Base-by-base conservation (phyloP, 2,888 invertebrate genomes). In the Melanophora roralis region DNA sequence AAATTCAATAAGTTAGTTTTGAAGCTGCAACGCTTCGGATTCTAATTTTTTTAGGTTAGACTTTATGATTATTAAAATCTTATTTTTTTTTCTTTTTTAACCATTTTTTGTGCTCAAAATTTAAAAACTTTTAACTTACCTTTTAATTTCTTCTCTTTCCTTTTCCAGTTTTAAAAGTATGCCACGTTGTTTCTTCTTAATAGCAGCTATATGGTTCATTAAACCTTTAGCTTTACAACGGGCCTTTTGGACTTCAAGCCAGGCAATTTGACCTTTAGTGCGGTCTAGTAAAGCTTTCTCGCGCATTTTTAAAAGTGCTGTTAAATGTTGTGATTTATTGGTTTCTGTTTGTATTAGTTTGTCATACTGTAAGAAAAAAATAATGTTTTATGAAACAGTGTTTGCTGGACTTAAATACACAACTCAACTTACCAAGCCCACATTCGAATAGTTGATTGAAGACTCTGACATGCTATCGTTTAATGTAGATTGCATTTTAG, bases 291-390 rank as follows among this genome's bases (percentile, higher is more conserved):
- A 87, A 0, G 93, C 92, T 85, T 93, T 93, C 86, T 94, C 94
- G 7, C 93, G 91, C 67, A 94, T 91, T 86, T 93, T 93, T 53
- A 95, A 90, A 47, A 94, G 88, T 51, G 93, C 91, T 80, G 92
- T 91, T 84, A 94, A 91, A 87, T 94, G 93, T 83, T 93, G 92
- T 1, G 93, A 92, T 85, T 94, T 90, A 14, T 91, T 89, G 83
- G 93, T 93, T 88, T 95, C 94, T 83, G 94, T 93, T 86, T 92
- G 92, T 82, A 93, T 92, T 84, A 94, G 89, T 85, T 93, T 92
- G 78, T 93, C 93, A 86, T 93, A 91, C 91, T 91, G 69, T 68
- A 34, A 51, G 7, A 16, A 45, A 62, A 64, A n/a, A 3, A 40
- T 12, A 9, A 40, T 21, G 12, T 27, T 27, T 27, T 27, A 27